Conservation (phyloP, 2,888 invertebrate genomes). For the Leptura quadrifasciata region DNA sequence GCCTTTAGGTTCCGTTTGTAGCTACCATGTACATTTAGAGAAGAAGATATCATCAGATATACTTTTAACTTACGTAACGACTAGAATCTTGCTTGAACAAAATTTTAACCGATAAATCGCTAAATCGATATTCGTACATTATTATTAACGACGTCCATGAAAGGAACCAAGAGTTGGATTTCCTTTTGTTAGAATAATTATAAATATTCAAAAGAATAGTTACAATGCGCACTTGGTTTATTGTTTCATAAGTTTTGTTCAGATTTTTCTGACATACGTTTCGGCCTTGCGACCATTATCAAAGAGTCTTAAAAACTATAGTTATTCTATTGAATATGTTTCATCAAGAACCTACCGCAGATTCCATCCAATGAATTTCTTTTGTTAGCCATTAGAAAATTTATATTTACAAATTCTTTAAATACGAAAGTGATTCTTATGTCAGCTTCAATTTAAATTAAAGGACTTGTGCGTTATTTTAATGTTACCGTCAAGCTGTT, state of each 20-base stretch:
- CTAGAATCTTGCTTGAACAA: slow-evolving; percentile 91
- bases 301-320: too few relatives aligned
- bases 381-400: too few relatives aligned
- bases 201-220: slow-evolving; percentile 80
- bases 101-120: slow-evolving; percentile 80
- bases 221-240: too few relatives aligned
- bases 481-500: slow-evolving; percentile 74
- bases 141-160: slow-evolving; percentile 97
- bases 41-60: slow-evolving; percentile 80
- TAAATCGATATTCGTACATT: slow-evolving; percentile 90
- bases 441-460: slow-evolving; percentile 91
- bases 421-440: too few relatives aligned
- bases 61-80: slow-evolving; percentile 89
- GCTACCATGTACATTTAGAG: slow-evolving; percentile 87
- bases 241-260: slow-evolving; percentile 94
- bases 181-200: slow-evolving; percentile 86
- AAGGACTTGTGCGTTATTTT: slow-evolving; percentile 83
- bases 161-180: slow-evolving; percentile 93
- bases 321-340: too few relatives aligned
- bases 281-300: too few relatives aligned
- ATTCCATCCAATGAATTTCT: too few relatives aligned
- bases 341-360: too few relatives aligned
- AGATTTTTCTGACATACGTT: too few relatives aligned
- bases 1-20: slow-evolving; percentile 88
- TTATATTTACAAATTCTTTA: too few relatives aligned